These are phyloP conservation scores for Okapia johnstoni DNA, from an alignment of 2,113 vertebrate genomes.

Conservation along the genomic window DNA sequence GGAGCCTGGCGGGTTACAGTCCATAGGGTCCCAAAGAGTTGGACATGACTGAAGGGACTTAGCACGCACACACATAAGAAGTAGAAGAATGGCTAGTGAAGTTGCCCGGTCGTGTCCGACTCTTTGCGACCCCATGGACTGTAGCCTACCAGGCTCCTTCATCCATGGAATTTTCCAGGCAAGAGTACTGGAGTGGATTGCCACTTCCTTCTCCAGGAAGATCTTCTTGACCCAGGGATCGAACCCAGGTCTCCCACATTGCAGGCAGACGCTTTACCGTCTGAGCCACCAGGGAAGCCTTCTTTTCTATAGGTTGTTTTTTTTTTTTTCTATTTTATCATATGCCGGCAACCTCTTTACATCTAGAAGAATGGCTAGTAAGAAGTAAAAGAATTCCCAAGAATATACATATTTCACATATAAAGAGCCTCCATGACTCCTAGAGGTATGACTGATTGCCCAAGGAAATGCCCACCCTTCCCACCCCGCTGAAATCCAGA, in stretches of 20 bases:
- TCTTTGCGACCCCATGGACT: no score
- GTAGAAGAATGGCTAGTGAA: background rate
- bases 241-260: background rate
- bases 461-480: background rate
- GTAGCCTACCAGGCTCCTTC: background rate
- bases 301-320: background rate
- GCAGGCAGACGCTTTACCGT: background rate
- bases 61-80: background rate
- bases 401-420: background rate
- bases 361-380: background rate
- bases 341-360: background rate
- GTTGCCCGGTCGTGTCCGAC: background rate
- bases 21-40: background rate
- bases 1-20: background rate
- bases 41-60: background rate
- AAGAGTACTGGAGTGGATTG: background rate
- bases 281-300: background rate
- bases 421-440: background rate
- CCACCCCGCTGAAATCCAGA: background rate
- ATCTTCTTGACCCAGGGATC: accelerated
- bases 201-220: background rate
- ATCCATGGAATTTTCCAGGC: background rate
- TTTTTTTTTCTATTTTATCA: background rate
- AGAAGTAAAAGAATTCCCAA: background rate
- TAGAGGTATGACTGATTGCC: background rate